Conservation (phyloP, 2,797 vertebrate species). For the Oryzias dopingdopingensis region DNA sequence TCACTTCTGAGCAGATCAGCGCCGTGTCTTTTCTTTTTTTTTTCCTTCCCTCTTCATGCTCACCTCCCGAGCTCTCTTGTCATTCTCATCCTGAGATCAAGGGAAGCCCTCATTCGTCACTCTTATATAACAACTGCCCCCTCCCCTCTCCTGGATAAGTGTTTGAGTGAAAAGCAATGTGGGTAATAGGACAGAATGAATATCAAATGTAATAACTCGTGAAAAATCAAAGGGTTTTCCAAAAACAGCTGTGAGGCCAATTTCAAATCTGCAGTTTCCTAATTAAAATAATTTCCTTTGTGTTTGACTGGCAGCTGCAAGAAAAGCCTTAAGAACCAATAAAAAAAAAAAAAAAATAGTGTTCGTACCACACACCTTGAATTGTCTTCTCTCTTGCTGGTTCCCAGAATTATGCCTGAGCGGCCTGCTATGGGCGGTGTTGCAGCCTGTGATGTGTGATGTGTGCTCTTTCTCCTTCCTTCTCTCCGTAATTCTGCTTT, state of each 20-base stretch:
- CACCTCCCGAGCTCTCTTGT: conserved; percentile 31
- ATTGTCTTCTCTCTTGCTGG: conserved; percentile 38
- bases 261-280: conserved; percentile 21
- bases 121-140: conserved; percentile 58
- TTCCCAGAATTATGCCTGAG: conserved; percentile 52
- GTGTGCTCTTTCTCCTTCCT: conserved; percentile 21
- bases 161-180: conserved; percentile 38
- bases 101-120: conserved; percentile 55
- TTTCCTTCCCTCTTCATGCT: conserved; percentile 9
- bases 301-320: conserved; percentile 34
- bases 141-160: conserved; percentile 37
- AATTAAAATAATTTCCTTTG: conserved; percentile 19
- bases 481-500: conserved; percentile 49
- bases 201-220: conserved; percentile 39
- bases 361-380: conserved; percentile 40
- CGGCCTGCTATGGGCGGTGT: conserved; percentile 45
- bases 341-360: conserved; percentile 10
- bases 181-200: conserved; percentile 39
- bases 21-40: conserved; percentile 17
- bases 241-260: conserved; percentile 19
- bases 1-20: conserved; percentile 49
- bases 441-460: conserved; percentile 37
- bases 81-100: conserved; percentile 49
- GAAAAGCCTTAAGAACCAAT: conserved; percentile 10
- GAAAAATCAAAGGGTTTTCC: conserved; percentile 37